These are phyloP conservation scores for Corythoichthys haematopterus DNA, from an alignment of 2,113 vertebrate species.

Conservation along the genomic window DNA sequence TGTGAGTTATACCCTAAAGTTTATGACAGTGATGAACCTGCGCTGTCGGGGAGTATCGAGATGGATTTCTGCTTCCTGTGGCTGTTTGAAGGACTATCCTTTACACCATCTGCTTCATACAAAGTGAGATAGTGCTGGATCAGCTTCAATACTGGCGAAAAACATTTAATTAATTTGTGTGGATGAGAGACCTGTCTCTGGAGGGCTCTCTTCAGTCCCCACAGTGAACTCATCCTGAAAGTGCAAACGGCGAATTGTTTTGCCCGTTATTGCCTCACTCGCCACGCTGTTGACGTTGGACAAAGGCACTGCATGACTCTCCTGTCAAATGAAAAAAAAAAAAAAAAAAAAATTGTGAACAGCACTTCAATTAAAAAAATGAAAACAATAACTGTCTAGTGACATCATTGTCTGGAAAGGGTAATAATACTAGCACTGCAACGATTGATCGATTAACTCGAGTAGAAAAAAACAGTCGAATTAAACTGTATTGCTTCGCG, in stretches of 20 bases:
- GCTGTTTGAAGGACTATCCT: constrained; percentile 57
- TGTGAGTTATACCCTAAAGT: background rate
- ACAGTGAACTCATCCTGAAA: constrained; percentile 70
- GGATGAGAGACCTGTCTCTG: constrained; percentile 70
- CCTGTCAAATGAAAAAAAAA: constrained; percentile 61
- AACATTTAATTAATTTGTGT: background rate
- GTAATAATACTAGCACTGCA: too few species aligned
- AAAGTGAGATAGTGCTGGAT: constrained; percentile 13
- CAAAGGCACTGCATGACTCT: constrained; percentile 82
- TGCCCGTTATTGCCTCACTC: constrained; percentile 52
- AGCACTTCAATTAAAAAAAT: background rate
- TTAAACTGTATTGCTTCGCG: too few species aligned
- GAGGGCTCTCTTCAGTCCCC: constrained; percentile 42
- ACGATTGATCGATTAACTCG: too few species aligned
- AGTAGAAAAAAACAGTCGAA: too few species aligned
- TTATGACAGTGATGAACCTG: constrained; percentile 59
- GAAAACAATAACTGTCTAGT: background rate
- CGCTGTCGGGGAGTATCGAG: constrained; percentile 67
- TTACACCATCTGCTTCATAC: constrained; percentile 57
- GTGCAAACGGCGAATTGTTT: constrained; percentile 66
- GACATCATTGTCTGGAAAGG: background rate
- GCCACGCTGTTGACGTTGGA: constrained; percentile 76
- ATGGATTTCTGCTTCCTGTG: constrained; percentile 68
- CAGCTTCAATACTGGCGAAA: constrained; percentile 11
- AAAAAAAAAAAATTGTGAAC: background rate